Conservation (phyloP, 2,113 vertebrate species). For the Bos javanicus region DNA sequence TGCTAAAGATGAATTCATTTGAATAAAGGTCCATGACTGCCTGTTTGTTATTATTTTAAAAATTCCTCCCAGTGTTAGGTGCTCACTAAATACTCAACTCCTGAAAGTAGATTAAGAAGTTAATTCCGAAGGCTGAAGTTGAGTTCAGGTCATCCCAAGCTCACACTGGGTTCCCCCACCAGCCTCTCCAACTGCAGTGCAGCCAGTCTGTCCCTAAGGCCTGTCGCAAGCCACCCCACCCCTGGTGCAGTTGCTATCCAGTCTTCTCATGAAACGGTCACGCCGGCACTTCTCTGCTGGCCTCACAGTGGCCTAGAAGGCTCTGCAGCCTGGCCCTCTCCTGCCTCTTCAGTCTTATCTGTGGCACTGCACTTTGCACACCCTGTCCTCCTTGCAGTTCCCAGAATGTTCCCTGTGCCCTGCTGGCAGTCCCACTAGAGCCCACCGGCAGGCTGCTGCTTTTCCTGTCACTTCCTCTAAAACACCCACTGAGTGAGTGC, state of each 20-base stretch:
- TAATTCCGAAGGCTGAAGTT: neutral
- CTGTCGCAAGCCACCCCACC: neutral
- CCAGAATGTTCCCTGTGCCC: neutral
- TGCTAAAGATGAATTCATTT: neutral
- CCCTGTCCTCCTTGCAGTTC: neutral
- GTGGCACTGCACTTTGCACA: neutral
- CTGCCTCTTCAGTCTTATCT: neutral
- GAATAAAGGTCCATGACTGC: neutral
- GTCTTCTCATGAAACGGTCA: neutral
- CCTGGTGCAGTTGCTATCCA: neutral
- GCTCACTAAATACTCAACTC: neutral
- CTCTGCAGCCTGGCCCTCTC: neutral
- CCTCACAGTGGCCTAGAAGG: neutral
- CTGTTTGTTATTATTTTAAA: neutral
- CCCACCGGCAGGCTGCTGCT: neutral
- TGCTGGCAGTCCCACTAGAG: neutral
- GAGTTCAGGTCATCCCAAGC: neutral
- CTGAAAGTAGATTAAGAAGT: neutral
- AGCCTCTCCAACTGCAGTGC: neutral
- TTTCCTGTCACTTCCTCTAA: conserved; percentile 40
- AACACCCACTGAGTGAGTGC: neutral
- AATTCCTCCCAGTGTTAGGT: neutral
- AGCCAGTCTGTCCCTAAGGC: neutral
- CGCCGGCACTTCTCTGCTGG: neutral
- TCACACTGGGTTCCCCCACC: neutral